These are phyloP conservation scores for Globia sparganii DNA, from an alignment of 2,888 invertebrate species.

Conservation along the genomic window DNA sequence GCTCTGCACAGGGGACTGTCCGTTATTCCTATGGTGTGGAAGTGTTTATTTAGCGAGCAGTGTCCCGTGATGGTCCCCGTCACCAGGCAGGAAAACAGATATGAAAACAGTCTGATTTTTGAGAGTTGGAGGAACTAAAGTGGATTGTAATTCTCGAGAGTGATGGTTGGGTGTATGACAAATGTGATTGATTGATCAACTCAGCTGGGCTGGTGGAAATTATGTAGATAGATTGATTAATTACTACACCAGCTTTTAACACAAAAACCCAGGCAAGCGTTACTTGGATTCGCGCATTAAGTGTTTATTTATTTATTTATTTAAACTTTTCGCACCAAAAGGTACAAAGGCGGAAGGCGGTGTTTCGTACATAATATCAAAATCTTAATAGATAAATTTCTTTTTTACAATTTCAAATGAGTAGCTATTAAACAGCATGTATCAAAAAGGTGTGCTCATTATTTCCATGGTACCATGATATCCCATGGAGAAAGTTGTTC, in stretches of 20 bases:
- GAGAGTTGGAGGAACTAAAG: neutral
- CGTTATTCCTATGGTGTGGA: too few relatives aligned
- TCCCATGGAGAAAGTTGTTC: neutral
- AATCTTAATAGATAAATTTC: neutral
- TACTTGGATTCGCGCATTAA: too few relatives aligned
- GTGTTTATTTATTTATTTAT: too few relatives aligned
- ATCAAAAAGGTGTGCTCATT: neutral
- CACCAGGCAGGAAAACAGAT: too few relatives aligned
- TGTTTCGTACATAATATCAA: neutral
- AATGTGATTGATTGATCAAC: conserved; percentile 32
- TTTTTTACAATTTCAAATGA: neutral
- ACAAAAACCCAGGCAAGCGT: neutral
- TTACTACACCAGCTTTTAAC: neutral
- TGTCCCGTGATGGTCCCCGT: too few relatives aligned
- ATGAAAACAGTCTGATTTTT: conserved; percentile 1
- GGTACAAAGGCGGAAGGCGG: too few relatives aligned
- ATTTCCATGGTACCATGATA: too few relatives aligned
- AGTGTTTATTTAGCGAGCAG: too few relatives aligned
- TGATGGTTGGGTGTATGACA: neutral
- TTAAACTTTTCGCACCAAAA: too few relatives aligned
- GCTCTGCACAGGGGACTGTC: too few relatives aligned
- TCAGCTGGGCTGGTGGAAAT: conserved; percentile 15
- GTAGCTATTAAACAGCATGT: neutral
- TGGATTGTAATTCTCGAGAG: neutral
- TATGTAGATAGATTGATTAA: conserved; percentile 23